A percentile compares a stretch with the other conserved stretches of the same genome.
These are phyloP conservation scores for Gymnorhina tibicen DNA, from an alignment of 2,113 vertebrate species.

Conservation along the genomic window DNA sequence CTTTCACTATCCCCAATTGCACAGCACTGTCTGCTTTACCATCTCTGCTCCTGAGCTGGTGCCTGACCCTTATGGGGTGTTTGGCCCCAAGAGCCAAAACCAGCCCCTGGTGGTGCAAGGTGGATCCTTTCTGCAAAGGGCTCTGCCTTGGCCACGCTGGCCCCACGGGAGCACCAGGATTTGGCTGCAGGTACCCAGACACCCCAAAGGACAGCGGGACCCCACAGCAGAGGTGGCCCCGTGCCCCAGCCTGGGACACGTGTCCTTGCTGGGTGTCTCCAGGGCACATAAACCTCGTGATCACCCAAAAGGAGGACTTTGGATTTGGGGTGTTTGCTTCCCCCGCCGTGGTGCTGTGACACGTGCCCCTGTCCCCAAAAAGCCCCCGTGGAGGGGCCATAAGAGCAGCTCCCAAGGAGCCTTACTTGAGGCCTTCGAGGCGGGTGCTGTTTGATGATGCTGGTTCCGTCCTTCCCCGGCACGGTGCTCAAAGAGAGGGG, in stretches of 20 bases:
- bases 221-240: not conserved
- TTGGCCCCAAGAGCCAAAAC: not conserved
- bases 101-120: rapidly evolving
- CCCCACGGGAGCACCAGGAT: too few relatives aligned
- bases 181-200: not conserved
- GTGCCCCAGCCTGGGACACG: rapidly evolving
- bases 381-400: rapidly evolving
- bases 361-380: rapidly evolving
- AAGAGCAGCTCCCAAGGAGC: slow-evolving; percentile 3
- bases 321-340: not conserved
- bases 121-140: not conserved
- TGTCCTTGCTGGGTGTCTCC: not conserved
- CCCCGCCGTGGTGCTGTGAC: rapidly evolving
- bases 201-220: not conserved
- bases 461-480: slow-evolving; percentile 50
- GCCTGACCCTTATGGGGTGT: not conserved
- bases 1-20: rapidly evolving
- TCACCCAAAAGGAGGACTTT: not conserved
- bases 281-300: not conserved
- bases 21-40: not conserved
- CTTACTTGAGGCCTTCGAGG: slow-evolving; percentile 75
- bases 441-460: slow-evolving; percentile 79
- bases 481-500: slow-evolving; percentile 37
- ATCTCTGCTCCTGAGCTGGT: not conserved
- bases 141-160: not conserved